Evolutionary conservation across 1,140 invertebrate genomes (phyloP).

Genomic region (Halictus rubicundus): DNA sequence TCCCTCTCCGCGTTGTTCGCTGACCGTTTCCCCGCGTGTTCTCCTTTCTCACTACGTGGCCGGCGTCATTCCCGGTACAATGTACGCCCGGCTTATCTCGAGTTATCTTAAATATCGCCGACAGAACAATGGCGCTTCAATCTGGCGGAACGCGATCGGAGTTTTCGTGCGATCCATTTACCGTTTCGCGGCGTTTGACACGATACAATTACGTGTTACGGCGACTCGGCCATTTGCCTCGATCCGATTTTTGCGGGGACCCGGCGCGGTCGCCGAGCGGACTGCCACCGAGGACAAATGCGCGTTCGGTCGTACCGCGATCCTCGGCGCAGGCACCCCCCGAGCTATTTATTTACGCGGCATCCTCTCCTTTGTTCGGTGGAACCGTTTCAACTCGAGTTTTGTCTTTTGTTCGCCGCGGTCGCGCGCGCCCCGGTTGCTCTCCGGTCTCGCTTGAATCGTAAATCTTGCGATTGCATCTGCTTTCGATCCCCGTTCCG

Average conservation of each 20-base stretch:
- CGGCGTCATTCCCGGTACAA: neutral
- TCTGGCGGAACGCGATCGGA: slow-evolving; percentile 22
- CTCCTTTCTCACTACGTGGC: neutral
- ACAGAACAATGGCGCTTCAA: slow-evolving; percentile 43
- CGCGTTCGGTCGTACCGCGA: too few species aligned
- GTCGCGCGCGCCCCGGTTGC: too few species aligned
- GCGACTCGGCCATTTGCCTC: neutral
- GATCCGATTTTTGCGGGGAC: neutral
- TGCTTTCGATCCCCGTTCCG: too few species aligned
- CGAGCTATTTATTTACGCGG: too few species aligned
- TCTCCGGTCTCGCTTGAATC: too few species aligned
- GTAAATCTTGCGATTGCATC: too few species aligned
- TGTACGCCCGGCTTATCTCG: slow-evolving; percentile 20
- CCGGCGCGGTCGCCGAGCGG: too few species aligned
- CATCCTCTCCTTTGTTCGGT: too few species aligned
- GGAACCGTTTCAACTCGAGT: too few species aligned
- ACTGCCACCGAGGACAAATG: too few species aligned
- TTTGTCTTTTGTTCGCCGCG: too few species aligned
- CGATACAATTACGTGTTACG: slow-evolving; percentile 11
- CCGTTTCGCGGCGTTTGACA: slow-evolving; percentile 26
- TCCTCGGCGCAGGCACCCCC: too few species aligned
- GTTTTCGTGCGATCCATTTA: slow-evolving; percentile 35
- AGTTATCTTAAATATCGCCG: slow-evolving; percentile 43
- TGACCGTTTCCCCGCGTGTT: neutral
- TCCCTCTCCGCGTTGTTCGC: neutral